Conservation (phyloP, 2,797 vertebrate species). For the Gila robusta region DNA sequence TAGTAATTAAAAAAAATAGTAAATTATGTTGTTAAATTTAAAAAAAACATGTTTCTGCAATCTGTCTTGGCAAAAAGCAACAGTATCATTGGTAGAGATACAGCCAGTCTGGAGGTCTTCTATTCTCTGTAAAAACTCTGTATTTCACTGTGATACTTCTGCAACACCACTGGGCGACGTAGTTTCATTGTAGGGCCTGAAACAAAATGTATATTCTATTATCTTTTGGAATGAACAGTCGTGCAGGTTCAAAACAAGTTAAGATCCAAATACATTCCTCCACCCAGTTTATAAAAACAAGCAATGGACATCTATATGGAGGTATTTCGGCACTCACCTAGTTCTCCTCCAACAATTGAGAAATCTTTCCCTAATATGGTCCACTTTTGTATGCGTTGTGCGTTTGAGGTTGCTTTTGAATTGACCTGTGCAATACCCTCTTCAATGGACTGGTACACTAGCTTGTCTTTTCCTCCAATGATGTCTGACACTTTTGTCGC, state of each 20-base stretch:
- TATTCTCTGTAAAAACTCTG: slow-evolving; percentile 82
- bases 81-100: background rate
- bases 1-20: background rate
- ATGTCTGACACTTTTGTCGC: slow-evolving; percentile 84
- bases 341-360: slow-evolving; percentile 86
- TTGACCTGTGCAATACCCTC: slow-evolving; percentile 85
- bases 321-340: slow-evolving; percentile 76
- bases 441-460: slow-evolving; percentile 80
- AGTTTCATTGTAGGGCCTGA: slow-evolving; percentile 90
- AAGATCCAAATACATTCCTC: background rate
- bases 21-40: background rate
- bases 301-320: background rate
- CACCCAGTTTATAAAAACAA: background rate
- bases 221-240: background rate
- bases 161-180: slow-evolving; percentile 78
- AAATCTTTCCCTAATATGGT: slow-evolving; percentile 84
- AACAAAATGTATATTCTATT: slow-evolving; percentile 42
- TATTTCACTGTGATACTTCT: slow-evolving; percentile 83
- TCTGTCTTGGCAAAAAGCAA: background rate
- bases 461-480: slow-evolving; percentile 74
- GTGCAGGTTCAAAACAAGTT: background rate
- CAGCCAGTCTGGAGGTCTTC: slow-evolving; percentile 18
- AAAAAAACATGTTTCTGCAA: background rate
- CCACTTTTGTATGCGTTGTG: slow-evolving; percentile 88
- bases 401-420: slow-evolving; percentile 77